These are phyloP conservation scores for Oceanites oceanicus DNA, from an alignment of 2,113 vertebrate species.

Conservation along the genomic window DNA sequence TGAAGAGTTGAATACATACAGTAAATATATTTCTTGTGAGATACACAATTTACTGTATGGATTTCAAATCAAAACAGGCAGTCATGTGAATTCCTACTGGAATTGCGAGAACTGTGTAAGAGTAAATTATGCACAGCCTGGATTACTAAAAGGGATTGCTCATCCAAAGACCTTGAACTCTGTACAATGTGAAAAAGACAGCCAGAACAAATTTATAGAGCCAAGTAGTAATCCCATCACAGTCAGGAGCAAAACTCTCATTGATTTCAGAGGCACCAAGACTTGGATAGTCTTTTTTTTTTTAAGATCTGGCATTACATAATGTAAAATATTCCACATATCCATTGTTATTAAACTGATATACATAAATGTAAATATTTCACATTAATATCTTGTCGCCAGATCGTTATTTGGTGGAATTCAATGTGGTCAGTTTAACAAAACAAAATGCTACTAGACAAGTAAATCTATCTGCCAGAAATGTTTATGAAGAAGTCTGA, in stretches of 20 bases:
- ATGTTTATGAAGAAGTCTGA: neutral
- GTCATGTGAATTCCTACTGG: neutral
- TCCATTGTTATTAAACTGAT: neutral
- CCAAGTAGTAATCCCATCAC: neutral
- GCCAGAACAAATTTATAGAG: neutral
- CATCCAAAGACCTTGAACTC: neutral
- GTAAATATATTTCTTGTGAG: neutral
- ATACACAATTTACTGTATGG: neutral
- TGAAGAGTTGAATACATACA: neutral
- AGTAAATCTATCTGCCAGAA: neutral
- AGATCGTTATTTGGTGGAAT: neutral
- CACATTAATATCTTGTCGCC: neutral
- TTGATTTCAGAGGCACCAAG: neutral
- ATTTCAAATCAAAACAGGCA: constrained; percentile 9
- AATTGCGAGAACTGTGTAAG: neutral
- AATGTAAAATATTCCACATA: neutral
- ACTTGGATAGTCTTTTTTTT: neutral
- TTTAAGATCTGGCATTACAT: neutral
- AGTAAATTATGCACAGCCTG: neutral
- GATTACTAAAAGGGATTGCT: neutral
- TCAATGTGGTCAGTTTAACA: neutral
- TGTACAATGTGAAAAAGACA: neutral
- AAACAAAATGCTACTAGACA: neutral
- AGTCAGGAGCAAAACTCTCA: neutral
- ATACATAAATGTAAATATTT: neutral